These are phyloP conservation scores for Petrolisthes manimaculis DNA, from an alignment of 2,888 invertebrate species.

Conservation along the genomic window DNA sequence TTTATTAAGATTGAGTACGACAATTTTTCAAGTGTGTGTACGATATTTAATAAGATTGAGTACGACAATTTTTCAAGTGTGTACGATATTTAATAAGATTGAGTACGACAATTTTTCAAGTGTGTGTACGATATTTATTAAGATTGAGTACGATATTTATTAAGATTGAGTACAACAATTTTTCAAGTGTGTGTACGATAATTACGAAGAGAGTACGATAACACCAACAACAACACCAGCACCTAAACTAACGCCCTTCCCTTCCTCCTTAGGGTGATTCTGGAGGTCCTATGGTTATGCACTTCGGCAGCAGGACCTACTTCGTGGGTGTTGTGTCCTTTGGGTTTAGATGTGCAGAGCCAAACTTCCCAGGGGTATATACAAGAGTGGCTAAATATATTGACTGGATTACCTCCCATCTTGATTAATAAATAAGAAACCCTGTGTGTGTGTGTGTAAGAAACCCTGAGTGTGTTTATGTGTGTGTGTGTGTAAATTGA, in stretches of 20 bases:
- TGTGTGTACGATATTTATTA: not conserved
- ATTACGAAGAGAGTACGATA: too few species aligned
- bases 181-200: too few species aligned
- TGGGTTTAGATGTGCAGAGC: conserved; percentile 76
- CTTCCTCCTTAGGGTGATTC: conserved; percentile 76
- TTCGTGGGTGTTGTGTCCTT: conserved; percentile 79
- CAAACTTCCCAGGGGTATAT: conserved; percentile 71
- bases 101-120: too few species aligned
- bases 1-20: too few species aligned
- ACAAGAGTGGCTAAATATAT: conserved; percentile 69
- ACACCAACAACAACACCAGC: not conserved
- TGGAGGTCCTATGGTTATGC: conserved; percentile 81
- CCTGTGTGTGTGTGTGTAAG: too few species aligned
- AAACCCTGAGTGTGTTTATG: too few species aligned
- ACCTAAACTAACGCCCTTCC: not conserved
- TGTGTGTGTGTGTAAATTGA: too few species aligned
- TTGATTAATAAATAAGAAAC: not conserved
- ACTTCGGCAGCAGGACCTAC: conserved; percentile 70
- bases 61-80: too few species aligned
- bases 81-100: too few species aligned
- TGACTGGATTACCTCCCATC: conserved; percentile 68
- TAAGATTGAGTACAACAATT: too few species aligned
- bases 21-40: too few species aligned
- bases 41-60: not conserved
- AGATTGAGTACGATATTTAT: too few species aligned